phyloP scores from a whole-genome alignment of 2,888 invertebrate species.

The Drosophila paramelanica region DNA sequence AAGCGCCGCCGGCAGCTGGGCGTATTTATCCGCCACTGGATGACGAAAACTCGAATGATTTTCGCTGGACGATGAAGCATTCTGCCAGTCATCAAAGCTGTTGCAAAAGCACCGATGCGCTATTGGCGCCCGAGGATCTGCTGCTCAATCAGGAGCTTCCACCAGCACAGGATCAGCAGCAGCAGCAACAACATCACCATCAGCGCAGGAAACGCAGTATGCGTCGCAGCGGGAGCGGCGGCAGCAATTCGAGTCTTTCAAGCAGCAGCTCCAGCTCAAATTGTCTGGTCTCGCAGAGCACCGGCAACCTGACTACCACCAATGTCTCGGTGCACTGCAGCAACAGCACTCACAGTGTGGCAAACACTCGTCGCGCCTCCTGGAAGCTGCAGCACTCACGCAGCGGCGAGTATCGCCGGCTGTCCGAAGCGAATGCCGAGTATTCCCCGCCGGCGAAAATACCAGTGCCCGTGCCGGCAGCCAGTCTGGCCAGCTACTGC shows the following conservation, averaged over 20 bases:
- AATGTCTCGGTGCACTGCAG: slow-evolving; percentile 70
- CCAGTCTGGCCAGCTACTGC: slow-evolving; percentile 36
- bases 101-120: slow-evolving; percentile 82
- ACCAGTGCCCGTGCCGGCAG: slow-evolving; percentile 40
- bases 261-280: slow-evolving; percentile 74
- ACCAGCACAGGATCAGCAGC: slow-evolving; percentile 10
- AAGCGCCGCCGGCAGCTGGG: slow-evolving; percentile 21
- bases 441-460: slow-evolving; percentile 66
- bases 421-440: slow-evolving; percentile 76
- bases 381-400: slow-evolving; percentile 80
- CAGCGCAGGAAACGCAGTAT: slow-evolving; percentile 39
- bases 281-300: slow-evolving; percentile 65
- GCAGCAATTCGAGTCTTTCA: slow-evolving; percentile 76
- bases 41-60: slow-evolving; percentile 72
- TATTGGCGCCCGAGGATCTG: slow-evolving; percentile 63
- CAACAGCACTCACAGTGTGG: slow-evolving; percentile 62
- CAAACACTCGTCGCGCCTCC: slow-evolving; percentile 75
- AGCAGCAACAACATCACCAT: slow-evolving; percentile 18
- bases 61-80: slow-evolving; percentile 76
- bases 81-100: slow-evolving; percentile 79
- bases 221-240: slow-evolving; percentile 56
- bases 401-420: slow-evolving; percentile 79
- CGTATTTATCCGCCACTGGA: slow-evolving; percentile 71
- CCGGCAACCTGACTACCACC: slow-evolving; percentile 65
- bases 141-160: slow-evolving; percentile 13